Evolutionary conservation across 1,140 invertebrate genomes (phyloP), one percentile per base, ranked within the genome.

Genomic region (Drosophila ananassae): DNA sequence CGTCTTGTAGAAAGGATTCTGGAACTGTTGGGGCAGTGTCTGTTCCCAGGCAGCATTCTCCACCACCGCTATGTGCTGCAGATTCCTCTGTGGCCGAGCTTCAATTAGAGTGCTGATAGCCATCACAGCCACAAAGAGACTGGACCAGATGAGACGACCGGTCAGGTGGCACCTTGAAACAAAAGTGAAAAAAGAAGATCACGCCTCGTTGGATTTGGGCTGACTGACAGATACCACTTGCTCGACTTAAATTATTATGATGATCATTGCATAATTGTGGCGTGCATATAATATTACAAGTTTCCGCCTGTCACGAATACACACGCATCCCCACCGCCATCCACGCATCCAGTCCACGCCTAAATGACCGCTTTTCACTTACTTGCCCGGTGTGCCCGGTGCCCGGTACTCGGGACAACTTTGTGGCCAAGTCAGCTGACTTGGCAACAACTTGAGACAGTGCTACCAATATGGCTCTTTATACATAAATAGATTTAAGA

Each of bases 1-100:
- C 22, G 92, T 90, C 56, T 92, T 92, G 52, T 93, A 93, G 50
- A 93, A 93, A 1, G 92, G 92, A 85, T 93, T 93, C 55, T 90
- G 78, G 22, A 92, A 80, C 30, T 92, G 77, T 24, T 83, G 82
- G 4, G 92, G 92, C 53, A 92, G 66, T 1, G 71, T 77, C 41
- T 92, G 81, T 58, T 93, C 92, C 67, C 83, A 87, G 53, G 89
- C 90, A 32, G 90, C 91, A 56, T 92, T 92, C 57, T 90, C 83
- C 48, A 92, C 54, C 1, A 93, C 92, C 7, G 92, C 92, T 57
- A 87, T 82, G 53, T 93, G 92, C 24, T 90, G 82, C 28, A 82
- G 63, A 50, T 73, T 82, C 21, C 72, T 75, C 62, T 91, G 90
- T 25, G 80, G 73, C 1, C 62, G 39, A 22, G 79, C 83, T 21